A percentile compares a stretch with the other conserved stretches of the same genome.
These are phyloP conservation scores for Diplodus sargus DNA, from an alignment of 2,797 vertebrate species.

Conservation along the genomic window DNA sequence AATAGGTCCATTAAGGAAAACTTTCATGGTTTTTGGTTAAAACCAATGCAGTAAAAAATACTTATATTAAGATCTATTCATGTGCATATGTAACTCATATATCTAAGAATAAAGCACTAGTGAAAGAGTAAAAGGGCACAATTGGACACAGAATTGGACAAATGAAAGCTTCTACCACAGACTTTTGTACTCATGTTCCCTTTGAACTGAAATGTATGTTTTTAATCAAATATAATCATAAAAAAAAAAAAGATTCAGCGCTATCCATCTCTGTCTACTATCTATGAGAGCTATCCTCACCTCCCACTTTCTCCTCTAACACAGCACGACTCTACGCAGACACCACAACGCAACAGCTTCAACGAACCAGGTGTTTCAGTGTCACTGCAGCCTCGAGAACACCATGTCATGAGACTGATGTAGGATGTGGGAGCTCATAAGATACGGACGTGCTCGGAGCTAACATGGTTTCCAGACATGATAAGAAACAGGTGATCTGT, in stretches of 20 bases:
- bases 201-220: neutral
- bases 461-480: constrained; percentile 3
- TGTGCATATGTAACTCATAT: neutral
- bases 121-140: neutral
- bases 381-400: constrained; percentile 15
- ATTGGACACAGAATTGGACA: neutral
- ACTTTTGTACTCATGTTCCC: neutral
- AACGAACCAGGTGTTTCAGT: constrained; percentile 28
- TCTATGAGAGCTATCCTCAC: constrained; percentile 22
- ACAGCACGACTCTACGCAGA: constrained; percentile 1
- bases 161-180: neutral
- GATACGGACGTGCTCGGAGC: neutral
- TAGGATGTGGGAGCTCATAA: neutral
- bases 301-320: constrained; percentile 31
- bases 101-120: constrained; percentile 2
- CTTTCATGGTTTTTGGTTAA: neutral
- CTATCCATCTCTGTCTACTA: constrained; percentile 1
- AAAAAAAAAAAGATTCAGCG: neutral
- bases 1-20: neutral
- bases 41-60: constrained; percentile 12
- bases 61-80: neutral
- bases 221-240: neutral
- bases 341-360: constrained; percentile 7
- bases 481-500: constrained; percentile 16
- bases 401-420: constrained; percentile 17